Conservation (phyloP, 1,140 invertebrate genomes). For the Drosophila asahinai region DNA sequence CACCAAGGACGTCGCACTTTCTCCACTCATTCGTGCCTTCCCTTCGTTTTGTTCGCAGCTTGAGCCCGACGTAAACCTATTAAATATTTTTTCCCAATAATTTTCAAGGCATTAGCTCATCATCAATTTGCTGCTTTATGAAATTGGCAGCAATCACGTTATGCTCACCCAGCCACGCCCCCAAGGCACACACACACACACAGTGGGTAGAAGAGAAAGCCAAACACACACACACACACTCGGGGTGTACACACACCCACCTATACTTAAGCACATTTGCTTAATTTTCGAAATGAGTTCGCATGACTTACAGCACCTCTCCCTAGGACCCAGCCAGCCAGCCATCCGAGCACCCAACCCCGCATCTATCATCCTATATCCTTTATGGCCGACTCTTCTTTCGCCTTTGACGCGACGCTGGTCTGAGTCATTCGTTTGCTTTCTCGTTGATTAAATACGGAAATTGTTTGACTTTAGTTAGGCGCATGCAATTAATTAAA, state of each 20-base stretch:
- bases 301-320: conserved; percentile 57
- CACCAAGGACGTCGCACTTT: conserved; percentile 1
- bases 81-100: conserved; percentile 59
- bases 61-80: conserved; percentile 50
- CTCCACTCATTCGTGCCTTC: conserved; percentile 2
- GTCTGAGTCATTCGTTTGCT: conserved; percentile 69
- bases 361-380: conserved; percentile 41
- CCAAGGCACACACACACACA: conserved; percentile 31
- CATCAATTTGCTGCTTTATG: conserved; percentile 65
- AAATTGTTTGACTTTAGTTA: conserved; percentile 76
- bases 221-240: conserved; percentile 15
- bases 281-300: conserved; percentile 70
- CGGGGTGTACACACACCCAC: conserved; percentile 18
- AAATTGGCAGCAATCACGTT: conserved; percentile 76
- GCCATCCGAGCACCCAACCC: conserved; percentile 12
- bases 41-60: conserved; percentile 20
- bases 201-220: conserved; percentile 11
- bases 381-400: conserved; percentile 44
- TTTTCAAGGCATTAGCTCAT: conserved; percentile 70
- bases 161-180: conserved; percentile 62
- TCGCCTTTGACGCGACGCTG: conserved; percentile 28
- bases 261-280: conserved; percentile 46
- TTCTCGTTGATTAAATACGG: conserved; percentile 77
- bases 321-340: background rate
- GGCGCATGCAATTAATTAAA: conserved; percentile 77